Base-by-base conservation (phyloP, 1,140 invertebrate species). In the Pseudomyrmex flavicornis region DNA sequence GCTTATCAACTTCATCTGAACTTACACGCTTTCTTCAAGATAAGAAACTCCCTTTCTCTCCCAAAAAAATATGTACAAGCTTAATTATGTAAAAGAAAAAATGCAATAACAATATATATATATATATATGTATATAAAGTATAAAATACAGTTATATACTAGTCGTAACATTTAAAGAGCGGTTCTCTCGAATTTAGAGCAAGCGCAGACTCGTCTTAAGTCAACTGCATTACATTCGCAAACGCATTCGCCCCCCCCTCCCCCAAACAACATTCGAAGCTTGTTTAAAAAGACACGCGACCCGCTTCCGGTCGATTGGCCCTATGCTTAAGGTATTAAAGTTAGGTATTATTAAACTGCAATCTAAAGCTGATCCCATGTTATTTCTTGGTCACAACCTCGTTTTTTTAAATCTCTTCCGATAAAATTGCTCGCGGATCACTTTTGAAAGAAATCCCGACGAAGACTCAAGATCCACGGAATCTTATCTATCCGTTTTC, bases 361-460 rank as follows among this genome's bases (percentile, higher is more conserved):
- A 92, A 90, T 92, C 87, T 92, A 75, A 92, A 92, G 89, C 92
- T 93, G 92, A 93, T 93, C 92, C 92, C 92, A 92, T 92, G 83
- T 91, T 91, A 88, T 90, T 92, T 91, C 74, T 93, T 92, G 92
- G 92, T 93, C 92, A 93, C 92, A 93, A 93, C 91, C 92, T 90
- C 92, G 86, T 35, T 35, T 35, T 22, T 22, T 92, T 93, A 79
- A 90, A 75, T 76, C 52, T 76, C 61, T 87, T 80, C 35, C 22
- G 17, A 35, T 13, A 35, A 35, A 48, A 79, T 77, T 54, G 61
- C 65, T 84, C 46, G 75, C 75, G 59, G 84, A 85, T 79, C 79
- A 26, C 58, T 85, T 56, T 68, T 61, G 17, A 46, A 35, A 35
- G 35, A 88, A 89, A 88, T 84, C 59, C 58, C 84, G 84, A 88